Conservation (phyloP, 1,140 invertebrate species). For the Dreissena rostriformis region DNA sequence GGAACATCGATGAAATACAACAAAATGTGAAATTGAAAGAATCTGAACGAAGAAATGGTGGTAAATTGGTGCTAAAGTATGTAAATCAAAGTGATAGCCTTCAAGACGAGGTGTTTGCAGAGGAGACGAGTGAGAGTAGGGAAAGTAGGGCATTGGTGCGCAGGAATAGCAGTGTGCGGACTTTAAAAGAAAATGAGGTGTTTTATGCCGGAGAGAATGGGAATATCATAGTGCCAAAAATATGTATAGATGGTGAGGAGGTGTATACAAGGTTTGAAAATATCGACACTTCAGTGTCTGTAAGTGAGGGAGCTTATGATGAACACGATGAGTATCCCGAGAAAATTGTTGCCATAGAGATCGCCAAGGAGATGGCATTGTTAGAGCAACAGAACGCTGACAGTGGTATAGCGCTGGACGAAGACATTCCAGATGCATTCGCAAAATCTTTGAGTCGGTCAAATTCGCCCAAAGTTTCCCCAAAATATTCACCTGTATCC, state of each 20-base stretch:
- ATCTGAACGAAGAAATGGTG: no score
- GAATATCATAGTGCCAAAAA: slow-evolving; percentile 50
- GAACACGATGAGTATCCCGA: slow-evolving; percentile 3
- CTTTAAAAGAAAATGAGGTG: slow-evolving; percentile 18
- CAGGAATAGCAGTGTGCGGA: background rate
- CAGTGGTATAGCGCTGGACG: background rate
- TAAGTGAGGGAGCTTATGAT: background rate
- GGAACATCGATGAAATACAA: background rate
- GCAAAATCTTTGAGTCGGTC: background rate
- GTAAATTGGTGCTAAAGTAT: background rate
- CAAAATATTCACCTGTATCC: background rate
- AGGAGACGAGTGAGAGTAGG: background rate
- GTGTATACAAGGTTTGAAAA: slow-evolving; percentile 46
- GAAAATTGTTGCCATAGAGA: slow-evolving; percentile 49
- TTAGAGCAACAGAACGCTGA: slow-evolving; percentile 3
- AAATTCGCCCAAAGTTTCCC: background rate
- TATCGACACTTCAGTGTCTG: slow-evolving; percentile 21
- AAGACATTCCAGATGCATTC: background rate
- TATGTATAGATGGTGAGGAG: slow-evolving; percentile 48
- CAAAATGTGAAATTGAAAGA: no score
- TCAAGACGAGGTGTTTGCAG: slow-evolving; percentile 31
- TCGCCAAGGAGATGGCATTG: slow-evolving; percentile 47
- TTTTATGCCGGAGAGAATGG: slow-evolving; percentile 47
- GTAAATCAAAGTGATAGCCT: slow-evolving; percentile 13
- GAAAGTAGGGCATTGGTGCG: background rate